phyloP scores from a whole-genome alignment of 2,113 vertebrate genomes.

The Epinephelus cyanopodus region DNA sequence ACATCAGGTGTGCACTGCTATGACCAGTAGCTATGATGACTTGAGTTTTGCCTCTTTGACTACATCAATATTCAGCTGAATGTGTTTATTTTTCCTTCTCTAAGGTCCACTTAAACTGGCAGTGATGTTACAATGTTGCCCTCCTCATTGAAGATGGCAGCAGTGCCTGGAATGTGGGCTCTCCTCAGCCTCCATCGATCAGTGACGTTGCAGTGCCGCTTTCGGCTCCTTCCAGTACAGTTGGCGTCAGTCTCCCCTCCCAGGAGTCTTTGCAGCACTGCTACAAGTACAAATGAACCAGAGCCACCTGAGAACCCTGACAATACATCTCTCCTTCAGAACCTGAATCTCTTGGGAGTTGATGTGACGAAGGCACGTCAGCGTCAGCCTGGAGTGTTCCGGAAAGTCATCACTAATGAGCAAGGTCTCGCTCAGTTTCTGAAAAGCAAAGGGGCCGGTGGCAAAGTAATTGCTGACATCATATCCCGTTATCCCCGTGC shows the following conservation, averaged over 20 bases:
- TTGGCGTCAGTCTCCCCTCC: neutral
- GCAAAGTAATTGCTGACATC: slow-evolving; percentile 79
- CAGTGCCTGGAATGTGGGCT: slow-evolving; percentile 15
- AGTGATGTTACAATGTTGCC: neutral
- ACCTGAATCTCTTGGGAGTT: slow-evolving; percentile 82
- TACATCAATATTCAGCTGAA: neutral
- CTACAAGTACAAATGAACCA: neutral
- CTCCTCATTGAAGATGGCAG: slow-evolving; percentile 57
- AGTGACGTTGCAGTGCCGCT: neutral
- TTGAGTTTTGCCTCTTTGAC: neutral
- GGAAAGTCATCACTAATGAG: slow-evolving; percentile 81
- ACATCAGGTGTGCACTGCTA: neutral
- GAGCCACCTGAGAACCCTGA: slow-evolving; percentile 20
- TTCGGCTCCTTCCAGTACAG: slow-evolving; percentile 13
- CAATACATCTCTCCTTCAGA: slow-evolving; percentile 82
- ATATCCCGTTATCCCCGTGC: slow-evolving; percentile 86
- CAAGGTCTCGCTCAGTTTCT: slow-evolving; percentile 82
- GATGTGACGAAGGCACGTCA: slow-evolving; percentile 81
- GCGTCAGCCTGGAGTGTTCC: slow-evolving; percentile 83
- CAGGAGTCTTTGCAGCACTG: slow-evolving; percentile 32
- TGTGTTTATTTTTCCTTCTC: slow-evolving; percentile 7
- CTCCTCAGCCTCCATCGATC: slow-evolving; percentile 30
- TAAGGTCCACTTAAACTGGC: neutral
- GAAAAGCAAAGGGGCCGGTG: slow-evolving; percentile 82
- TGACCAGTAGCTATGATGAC: neutral